phyloP scores from a whole-genome alignment of 2,797 vertebrate genomes.

The Eidolon dupreanum region DNA sequence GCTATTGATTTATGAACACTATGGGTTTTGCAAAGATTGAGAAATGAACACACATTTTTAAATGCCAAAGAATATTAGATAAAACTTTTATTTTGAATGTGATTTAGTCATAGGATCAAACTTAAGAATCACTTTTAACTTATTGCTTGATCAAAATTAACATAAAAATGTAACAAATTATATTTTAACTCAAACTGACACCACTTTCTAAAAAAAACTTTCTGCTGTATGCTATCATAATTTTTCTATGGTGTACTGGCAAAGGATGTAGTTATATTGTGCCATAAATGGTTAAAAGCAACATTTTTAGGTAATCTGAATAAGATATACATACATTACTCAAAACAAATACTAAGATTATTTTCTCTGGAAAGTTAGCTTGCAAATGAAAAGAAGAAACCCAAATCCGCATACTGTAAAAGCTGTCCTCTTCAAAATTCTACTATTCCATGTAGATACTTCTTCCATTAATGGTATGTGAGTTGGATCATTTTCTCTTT shows the following conservation, averaged over 20 bases:
- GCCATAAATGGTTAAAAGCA: constrained; percentile 56
- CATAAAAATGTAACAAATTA: constrained; percentile 59
- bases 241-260: constrained; percentile 22
- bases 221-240: constrained; percentile 57
- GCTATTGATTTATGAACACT: constrained; percentile 6
- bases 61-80: constrained; percentile 55
- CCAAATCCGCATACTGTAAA: constrained; percentile 87
- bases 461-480: constrained; percentile 82
- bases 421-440: constrained; percentile 79
- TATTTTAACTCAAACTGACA: constrained; percentile 62
- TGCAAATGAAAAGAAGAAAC: constrained; percentile 86
- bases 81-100: constrained; percentile 75
- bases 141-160: constrained; percentile 70
- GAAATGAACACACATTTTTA: constrained; percentile 53
- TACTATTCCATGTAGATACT: constrained; percentile 78
- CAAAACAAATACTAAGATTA: constrained; percentile 50
- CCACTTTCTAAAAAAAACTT: constrained; percentile 61
- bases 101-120: constrained; percentile 57
- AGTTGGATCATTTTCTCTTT: constrained; percentile 84
- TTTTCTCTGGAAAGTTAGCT: constrained; percentile 77
- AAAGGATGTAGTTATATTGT: constrained; percentile 46
- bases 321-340: constrained; percentile 46
- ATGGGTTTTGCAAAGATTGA: background rate
- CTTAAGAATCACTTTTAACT: constrained; percentile 61
- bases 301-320: constrained; percentile 35